Evolutionary conservation across 2,888 invertebrate genomes (phyloP), one percentile per base, ranked within the genome.

Genomic region (Acrocyrtus sp.): DNA sequence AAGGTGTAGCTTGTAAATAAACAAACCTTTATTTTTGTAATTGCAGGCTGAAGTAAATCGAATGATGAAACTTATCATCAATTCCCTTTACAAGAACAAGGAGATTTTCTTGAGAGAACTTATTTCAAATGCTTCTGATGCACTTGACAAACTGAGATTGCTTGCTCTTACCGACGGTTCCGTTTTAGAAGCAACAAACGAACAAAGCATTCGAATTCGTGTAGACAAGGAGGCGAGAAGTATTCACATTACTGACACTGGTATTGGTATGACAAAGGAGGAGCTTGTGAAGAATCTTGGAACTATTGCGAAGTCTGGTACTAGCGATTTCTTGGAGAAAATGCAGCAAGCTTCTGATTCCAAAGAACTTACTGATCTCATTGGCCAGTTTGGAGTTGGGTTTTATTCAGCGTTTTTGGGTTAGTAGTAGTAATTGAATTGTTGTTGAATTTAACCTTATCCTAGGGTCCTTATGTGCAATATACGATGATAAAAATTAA

Each of bases 51-150:
- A 99, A 87, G 99, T 99, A 47, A 97, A 97, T 86, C 92, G 98
- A 70, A 98, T 99, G 97, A 99, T 99, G 99, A 99, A 99, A 86
- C 90, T 99, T 72, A 99, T 99, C 85, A 99, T 99, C 84, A 99
- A 99, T 87, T 99, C 99, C 8, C 88, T 99, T 8, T 99, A 99
- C 86, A 90, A 96, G 82, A 99, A 99, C 86, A 99, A 99, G 86
- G 99, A 99, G 90, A 98, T 98, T 82, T 98, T 96, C 90, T 87
- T 98, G 74, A 89, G 99, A 83, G 99, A 99, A 87, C 87, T 99
- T 84, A 99, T 99, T 83, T 99, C 98, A 0, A 99, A 99, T 87
- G 98, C 96, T 0, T 98, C 98, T 0, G 99, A 99, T 88, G 99
- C 99, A 47, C 87, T 99, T 78, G 99, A 99, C 86, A 99, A 99